Conservation (phyloP, 1,140 invertebrate species). For the Macrocentrus cingulum region DNA sequence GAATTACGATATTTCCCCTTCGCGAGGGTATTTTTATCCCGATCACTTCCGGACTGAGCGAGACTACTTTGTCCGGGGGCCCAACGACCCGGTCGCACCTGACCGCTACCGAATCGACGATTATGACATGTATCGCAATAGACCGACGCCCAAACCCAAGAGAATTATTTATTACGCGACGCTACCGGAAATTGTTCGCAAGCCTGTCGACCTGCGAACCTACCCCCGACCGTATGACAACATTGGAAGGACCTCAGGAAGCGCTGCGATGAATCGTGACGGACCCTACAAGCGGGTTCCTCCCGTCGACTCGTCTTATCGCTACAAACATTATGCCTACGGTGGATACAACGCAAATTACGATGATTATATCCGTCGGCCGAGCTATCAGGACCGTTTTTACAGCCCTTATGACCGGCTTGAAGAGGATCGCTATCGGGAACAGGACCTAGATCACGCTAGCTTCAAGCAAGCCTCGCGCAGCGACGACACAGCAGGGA, state of each 20-base stretch:
- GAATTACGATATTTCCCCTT: constrained; percentile 42
- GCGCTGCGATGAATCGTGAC: constrained; percentile 29
- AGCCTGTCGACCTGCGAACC: constrained; percentile 49
- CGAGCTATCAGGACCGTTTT: constrained; percentile 35
- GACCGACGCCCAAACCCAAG: constrained; percentile 46
- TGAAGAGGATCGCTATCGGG: constrained; percentile 31
- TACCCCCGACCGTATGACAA: constrained; percentile 37
- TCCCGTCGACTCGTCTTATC: constrained; percentile 37
- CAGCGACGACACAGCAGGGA: background rate
- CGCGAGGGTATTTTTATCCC: constrained; percentile 40
- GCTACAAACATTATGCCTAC: constrained; percentile 30
- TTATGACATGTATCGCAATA: constrained; percentile 43
- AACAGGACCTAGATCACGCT: constrained; percentile 31
- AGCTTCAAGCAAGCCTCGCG: constrained; percentile 36
- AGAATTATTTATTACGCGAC: constrained; percentile 60
- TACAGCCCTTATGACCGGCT: constrained; percentile 23
- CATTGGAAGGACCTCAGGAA: constrained; percentile 15
- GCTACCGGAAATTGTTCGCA: constrained; percentile 54
- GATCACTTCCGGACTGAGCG: constrained; percentile 43
- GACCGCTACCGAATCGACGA: constrained; percentile 47
- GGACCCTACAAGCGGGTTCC: constrained; percentile 34
- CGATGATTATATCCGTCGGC: constrained; percentile 38
- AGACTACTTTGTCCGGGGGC: constrained; percentile 37
- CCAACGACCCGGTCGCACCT: constrained; percentile 33
- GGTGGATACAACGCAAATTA: constrained; percentile 34